A percentile compares a stretch with the other conserved stretches of the same genome.
Conservation (phyloP, 2,113 vertebrate species). For the Emydocephalus ijimae region DNA sequence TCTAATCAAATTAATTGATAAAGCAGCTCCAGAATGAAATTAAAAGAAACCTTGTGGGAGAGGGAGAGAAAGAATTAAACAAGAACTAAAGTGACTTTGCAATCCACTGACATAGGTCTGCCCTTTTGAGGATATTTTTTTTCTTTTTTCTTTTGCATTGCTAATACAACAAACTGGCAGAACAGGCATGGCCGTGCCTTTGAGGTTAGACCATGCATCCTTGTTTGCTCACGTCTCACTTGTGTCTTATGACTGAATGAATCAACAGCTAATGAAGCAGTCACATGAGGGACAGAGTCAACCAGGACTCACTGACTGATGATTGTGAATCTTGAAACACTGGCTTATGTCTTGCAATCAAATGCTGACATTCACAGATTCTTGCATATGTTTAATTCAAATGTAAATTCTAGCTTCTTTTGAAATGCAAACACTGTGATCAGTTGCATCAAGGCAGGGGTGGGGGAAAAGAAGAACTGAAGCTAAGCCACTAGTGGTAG, state of each 20-base stretch:
- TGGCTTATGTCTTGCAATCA: slow-evolving; percentile 29
- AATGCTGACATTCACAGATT: slow-evolving; percentile 15
- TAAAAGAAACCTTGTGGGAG: background rate
- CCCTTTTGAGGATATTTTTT: slow-evolving; percentile 55
- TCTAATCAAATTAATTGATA: background rate
- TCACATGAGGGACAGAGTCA: slow-evolving; percentile 69
- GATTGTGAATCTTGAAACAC: slow-evolving; percentile 44
- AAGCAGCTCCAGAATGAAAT: background rate
- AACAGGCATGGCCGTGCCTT: slow-evolving; percentile 66
- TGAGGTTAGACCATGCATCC: slow-evolving; percentile 62
- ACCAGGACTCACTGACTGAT: slow-evolving; percentile 55
- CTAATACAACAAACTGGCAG: slow-evolving; percentile 65
- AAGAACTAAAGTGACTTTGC: slow-evolving; percentile 18
- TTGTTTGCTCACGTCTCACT: slow-evolving; percentile 61
- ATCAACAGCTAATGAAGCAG: slow-evolving; percentile 70
- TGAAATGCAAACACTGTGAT: background rate
- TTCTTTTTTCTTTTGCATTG: slow-evolving; percentile 46
- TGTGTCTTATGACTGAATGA: slow-evolving; percentile 69
- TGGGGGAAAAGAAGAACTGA: background rate
- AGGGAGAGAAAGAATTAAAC: background rate
- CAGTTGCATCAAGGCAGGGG: accelerated
- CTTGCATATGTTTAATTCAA: background rate
- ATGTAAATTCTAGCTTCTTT: background rate
- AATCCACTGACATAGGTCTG: slow-evolving; percentile 33
- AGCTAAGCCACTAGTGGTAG: background rate